Base-by-base conservation (phyloP, 53 echinoderm and acorn worm species). In the Patiria pectinifera region DNA sequence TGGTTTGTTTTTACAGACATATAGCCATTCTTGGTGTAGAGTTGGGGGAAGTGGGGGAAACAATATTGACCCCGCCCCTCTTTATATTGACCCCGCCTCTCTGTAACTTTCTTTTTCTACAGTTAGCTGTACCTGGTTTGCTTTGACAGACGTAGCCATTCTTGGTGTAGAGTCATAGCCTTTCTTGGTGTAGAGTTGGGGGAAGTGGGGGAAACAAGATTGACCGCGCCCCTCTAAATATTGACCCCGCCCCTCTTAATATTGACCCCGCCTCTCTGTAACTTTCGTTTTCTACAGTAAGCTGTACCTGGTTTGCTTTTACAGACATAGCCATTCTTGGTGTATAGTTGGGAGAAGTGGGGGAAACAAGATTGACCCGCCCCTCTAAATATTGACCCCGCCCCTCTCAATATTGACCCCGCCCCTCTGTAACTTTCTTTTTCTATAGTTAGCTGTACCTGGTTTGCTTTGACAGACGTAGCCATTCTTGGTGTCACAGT, bases 91-190 rank as follows among this genome's bases (percentile, higher is more conserved):
- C 35, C 60, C 8, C 9, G 60, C 12, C 9, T 2, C 9, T 12
- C 12, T 11, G 9, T 8, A 60, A 8, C 8, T 12, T 12, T 18
- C 14, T 13, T 18, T 4, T 18, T 4, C 16, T 18, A 13, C 0
- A 5, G 16, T 13, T 9, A 74, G 24, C 74, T 24, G 4, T 74
- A 96, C 96, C 94, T 83, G 93, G 76, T 45, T 86, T 75, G 16
- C 62, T 85, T 74, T 96, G 96, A 83, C 96, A 96, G 23, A 96
- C 76, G 80, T 91, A 96, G 14, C 95, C 95, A n/a, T 83, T 80
- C 0, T 46, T 19, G 0, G 18, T 14, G 18, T 76, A n/a, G n/a
- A n/a, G n/a, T n/a, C n/a, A 79, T 91, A 96, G 13, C 11, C 11
- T 59, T 59, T 59, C 11, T 59, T 59, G 60, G 60, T 7, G 60